Conservation (phyloP, 2,797 vertebrate species). For the Ibycter americanus region DNA sequence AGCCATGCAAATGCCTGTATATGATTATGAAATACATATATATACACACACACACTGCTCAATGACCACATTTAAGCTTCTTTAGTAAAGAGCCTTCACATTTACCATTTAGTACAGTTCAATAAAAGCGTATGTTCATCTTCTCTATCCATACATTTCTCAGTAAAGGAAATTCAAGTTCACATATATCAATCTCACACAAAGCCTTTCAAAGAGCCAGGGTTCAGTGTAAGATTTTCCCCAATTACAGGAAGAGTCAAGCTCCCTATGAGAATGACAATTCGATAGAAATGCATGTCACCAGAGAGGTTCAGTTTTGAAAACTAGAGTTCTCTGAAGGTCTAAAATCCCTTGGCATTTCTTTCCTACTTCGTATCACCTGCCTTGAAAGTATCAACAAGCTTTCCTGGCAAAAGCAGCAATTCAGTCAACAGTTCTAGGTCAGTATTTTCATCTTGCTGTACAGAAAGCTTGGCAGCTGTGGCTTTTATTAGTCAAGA, state of each 20-base stretch:
- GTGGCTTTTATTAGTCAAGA: background rate
- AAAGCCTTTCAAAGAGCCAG: background rate
- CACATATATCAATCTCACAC: background rate
- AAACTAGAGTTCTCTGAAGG: background rate
- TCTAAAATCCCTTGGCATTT: background rate
- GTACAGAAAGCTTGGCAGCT: background rate
- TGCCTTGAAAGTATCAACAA: background rate
- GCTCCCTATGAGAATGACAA: background rate
- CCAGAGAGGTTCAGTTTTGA: background rate
- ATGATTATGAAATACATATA: rapidly evolving
- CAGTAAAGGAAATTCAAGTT: background rate
- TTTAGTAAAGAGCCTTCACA: background rate
- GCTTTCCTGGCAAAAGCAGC: background rate
- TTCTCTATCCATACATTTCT: background rate
- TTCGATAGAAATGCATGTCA: background rate
- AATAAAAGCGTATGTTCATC: background rate
- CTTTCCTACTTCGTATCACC: background rate
- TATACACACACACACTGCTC: background rate
- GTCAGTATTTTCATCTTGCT: background rate
- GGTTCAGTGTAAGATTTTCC: background rate
- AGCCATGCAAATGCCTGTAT: background rate
- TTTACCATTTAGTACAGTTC: background rate
- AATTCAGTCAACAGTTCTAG: background rate
- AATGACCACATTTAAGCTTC: background rate
- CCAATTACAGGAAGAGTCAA: background rate